phyloP scores from a whole-genome alignment of 37 sponge, comb jelly and placozoan species.

The Hexactinellida sp. region DNA sequence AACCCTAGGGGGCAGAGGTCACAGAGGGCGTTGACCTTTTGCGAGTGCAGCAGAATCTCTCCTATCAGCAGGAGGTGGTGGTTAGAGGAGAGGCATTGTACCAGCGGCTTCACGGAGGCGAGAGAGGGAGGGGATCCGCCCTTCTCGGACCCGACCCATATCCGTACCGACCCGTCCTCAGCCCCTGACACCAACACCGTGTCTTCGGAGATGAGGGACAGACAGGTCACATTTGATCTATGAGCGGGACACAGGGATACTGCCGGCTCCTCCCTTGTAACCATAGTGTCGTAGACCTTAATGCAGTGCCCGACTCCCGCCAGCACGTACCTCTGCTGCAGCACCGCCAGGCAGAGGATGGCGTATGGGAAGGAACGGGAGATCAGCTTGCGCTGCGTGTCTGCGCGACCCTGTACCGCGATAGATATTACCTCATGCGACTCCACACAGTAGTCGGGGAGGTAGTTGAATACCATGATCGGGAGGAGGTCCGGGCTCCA shows the following conservation, averaged over 20 bases:
- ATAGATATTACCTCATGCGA: neutral
- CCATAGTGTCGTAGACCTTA: neutral
- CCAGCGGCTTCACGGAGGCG: neutral
- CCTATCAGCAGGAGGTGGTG: neutral
- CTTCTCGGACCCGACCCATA: neutral
- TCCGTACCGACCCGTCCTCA: neutral
- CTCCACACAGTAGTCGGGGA: neutral
- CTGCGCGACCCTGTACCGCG: neutral
- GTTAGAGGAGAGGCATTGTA: neutral
- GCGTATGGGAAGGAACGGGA: neutral
- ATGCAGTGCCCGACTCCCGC: neutral
- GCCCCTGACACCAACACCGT: neutral
- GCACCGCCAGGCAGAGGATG: neutral
- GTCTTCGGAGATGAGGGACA: neutral
- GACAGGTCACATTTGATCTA: neutral
- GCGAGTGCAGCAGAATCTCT: neutral
- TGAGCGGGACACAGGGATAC: neutral
- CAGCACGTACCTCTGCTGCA: neutral
- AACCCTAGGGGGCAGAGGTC: neutral
- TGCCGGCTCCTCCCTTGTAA: neutral
- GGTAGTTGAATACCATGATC: neutral
- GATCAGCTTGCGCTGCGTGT: neutral
- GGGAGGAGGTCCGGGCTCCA: neutral
- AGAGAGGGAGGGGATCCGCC: neutral
- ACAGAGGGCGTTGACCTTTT: neutral